Evolutionary conservation across 1,140 invertebrate species (phyloP).

Genomic region (Drosophila yakuba): DNA sequence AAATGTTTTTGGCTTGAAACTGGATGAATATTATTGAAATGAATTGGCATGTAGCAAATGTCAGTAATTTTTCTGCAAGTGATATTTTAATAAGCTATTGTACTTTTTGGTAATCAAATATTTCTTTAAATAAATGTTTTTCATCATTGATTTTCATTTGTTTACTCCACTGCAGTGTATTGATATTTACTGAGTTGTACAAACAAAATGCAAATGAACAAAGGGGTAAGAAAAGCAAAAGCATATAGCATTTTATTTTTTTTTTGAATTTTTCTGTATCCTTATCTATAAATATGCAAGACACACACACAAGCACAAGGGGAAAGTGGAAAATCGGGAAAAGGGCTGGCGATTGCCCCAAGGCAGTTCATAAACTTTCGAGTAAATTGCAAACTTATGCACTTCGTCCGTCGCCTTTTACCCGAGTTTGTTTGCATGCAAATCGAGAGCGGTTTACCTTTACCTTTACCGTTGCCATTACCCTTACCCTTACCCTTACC

Average conservation of each 20-base stretch:
- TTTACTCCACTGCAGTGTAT: neutral
- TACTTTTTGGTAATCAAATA: neutral
- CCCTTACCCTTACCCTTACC: constrained; percentile 4
- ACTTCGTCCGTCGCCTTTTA: constrained; percentile 18
- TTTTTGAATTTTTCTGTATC: constrained; percentile 31
- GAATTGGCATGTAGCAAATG: neutral
- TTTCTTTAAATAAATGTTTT: no score
- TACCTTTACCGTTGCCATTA: constrained; percentile 18
- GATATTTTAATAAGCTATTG: neutral
- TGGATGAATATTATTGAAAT: neutral
- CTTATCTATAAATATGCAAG: constrained; percentile 43
- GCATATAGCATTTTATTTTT: constrained; percentile 15
- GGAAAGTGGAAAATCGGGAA: neutral
- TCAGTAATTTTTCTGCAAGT: neutral
- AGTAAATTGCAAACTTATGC: constrained; percentile 64
- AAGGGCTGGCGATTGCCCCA: constrained; percentile 1
- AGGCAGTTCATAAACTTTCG: constrained; percentile 60
- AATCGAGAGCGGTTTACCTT: constrained; percentile 30
- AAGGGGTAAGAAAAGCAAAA: constrained; percentile 11
- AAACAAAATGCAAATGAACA: constrained; percentile 28
- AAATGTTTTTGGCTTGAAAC: no score
- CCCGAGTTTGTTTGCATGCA: constrained; percentile 57
- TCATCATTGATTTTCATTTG: neutral
- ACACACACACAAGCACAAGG: neutral
- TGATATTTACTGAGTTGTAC: constrained; percentile 1